Base-by-base conservation (phyloP, 2,888 invertebrate genomes). In the Idaea straminata region DNA sequence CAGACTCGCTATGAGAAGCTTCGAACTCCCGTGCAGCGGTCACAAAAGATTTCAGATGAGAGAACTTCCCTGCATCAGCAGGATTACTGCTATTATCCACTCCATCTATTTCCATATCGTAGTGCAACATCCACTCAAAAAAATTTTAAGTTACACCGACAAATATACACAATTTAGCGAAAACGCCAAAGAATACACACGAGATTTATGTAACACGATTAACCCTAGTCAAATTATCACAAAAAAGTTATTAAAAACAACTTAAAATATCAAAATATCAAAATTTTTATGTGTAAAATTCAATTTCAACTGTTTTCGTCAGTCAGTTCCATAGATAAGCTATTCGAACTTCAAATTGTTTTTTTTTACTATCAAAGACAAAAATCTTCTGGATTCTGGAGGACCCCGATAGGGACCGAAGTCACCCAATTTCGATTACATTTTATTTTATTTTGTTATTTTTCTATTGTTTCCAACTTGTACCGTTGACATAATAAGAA, bases 31-130 rank as follows among this genome's bases (percentile, higher is more conserved):
- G 86, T 5, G 93, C 93, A 65, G 90, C 89, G 72, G 83, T 88
- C 64, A 94, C 94, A 79, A 94, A 94, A 63, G 91, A 89, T 77
- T 94, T 94, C 79, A 94, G 85, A 77, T 92, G 84, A 15, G 79
- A 74, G 80, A 89, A 92, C 73, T 92, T 93, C 67, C 88, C 86
- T 66, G 81, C 83, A 64, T 92, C 92, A 5, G 82, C 73, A 65
- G 80, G 69, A 74, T 84, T 91, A 70, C 73, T 81, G 64, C 74
- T 82, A 75, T 72, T 84, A 70, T 91, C 91, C 4, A 75, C 80
- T 61, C 83, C 83, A 72, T 92, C 92, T 10, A 92, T 88, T 81
- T 92, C 92, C 92, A 92, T 91, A 64, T 75, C 78, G 69, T 77
- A 72, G 64, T 4, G 63, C 67, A 69, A 67, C 59, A 68, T 66